A percentile compares a stretch with the other conserved stretches of the same genome.
These are phyloP conservation scores for Anomalospiza imberbis DNA, from an alignment of 2,797 vertebrate genomes.

Conservation along the genomic window DNA sequence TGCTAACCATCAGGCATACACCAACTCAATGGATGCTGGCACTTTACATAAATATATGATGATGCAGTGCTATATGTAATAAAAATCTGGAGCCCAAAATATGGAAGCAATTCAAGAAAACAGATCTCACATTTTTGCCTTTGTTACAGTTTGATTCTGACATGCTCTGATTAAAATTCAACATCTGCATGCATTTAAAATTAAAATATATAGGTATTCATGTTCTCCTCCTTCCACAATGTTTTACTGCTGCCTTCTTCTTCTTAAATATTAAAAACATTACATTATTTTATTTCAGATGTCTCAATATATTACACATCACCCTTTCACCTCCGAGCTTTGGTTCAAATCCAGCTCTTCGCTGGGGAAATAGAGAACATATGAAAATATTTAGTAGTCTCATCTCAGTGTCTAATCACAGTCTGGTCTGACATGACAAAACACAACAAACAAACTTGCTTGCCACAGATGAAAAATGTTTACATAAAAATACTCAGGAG, in stretches of 20 bases:
- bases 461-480: conserved; percentile 71
- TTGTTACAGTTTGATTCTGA: conserved; percentile 75
- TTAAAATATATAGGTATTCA: conserved; percentile 80
- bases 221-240: conserved; percentile 74
- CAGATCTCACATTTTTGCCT: conserved; percentile 79
- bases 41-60: conserved; percentile 81
- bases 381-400: conserved; percentile 75
- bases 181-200: conserved; percentile 81
- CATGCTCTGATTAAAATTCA: conserved; percentile 79
- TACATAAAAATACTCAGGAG: conserved; percentile 68
- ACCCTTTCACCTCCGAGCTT: conserved; percentile 79
- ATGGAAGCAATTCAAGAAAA: conserved; percentile 81
- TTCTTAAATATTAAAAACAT: conserved; percentile 82
- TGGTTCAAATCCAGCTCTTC: conserved; percentile 78
- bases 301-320: conserved; percentile 79
- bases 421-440: conserved; percentile 66
- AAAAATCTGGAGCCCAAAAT: conserved; percentile 76
- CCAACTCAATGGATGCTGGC: conserved; percentile 74
- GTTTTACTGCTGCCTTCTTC: conserved; percentile 81
- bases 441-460: conserved; percentile 74
- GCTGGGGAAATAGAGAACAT: conserved; percentile 77
- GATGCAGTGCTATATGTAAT: conserved; percentile 75
- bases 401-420: conserved; percentile 67
- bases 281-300: conserved; percentile 83
- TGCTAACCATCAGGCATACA: conserved; percentile 67